Evolutionary conservation across 1,140 invertebrate genomes (phyloP).

Genomic region (Oryctes rhinoceros): DNA sequence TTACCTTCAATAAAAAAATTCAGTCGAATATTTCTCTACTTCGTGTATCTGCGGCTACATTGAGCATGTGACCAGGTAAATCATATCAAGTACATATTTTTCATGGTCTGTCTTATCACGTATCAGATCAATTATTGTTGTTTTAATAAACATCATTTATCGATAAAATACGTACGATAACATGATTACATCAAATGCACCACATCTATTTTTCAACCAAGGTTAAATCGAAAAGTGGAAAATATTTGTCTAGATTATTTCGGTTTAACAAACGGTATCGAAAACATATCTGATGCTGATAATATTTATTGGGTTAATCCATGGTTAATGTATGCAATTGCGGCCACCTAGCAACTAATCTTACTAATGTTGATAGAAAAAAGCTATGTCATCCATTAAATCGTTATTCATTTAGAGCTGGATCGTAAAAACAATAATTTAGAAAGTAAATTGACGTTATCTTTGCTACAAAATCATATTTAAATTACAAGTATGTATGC

Average conservation of each 20-base stretch:
- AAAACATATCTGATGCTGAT: not conserved
- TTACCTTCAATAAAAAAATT: no score
- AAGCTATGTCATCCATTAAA: no score
- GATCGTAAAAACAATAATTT: no score
- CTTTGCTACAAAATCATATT: no score
- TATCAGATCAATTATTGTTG: not conserved
- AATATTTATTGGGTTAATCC: not conserved
- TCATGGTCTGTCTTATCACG: not conserved
- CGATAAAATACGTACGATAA: conserved; percentile 15
- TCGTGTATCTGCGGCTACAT: no score
- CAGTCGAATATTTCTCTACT: no score
- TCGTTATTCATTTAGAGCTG: no score
- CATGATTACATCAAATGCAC: not conserved
- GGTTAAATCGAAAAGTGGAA: not conserved
- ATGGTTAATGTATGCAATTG: no score
- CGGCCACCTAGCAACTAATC: no score
- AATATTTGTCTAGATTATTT: conserved; percentile 19
- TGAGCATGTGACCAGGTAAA: not conserved
- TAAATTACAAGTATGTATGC: no score
- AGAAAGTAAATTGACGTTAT: no score
- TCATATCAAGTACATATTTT: not conserved
- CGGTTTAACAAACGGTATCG: conserved; percentile 7
- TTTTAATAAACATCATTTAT: conserved; percentile 14
- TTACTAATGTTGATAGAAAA: no score
- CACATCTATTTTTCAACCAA: not conserved